Percentiles rank a stretch among this genome's conserved stretches.
phyloP scores from a whole-genome alignment of 2,888 invertebrate genomes.

The Prosapia bicincta region DNA sequence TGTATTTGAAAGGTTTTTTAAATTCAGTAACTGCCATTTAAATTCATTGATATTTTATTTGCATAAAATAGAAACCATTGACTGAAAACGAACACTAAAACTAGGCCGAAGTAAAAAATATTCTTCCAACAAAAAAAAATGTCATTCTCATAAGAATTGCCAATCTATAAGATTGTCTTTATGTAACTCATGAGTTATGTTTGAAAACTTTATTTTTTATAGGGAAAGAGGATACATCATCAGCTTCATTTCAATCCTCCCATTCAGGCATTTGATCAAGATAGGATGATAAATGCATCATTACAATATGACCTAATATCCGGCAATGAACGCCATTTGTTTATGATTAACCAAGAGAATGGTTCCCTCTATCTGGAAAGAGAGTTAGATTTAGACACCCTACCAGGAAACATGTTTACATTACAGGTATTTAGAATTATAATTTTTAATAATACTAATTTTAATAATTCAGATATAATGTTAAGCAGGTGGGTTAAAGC shows the following conservation, averaged over 20 bases:
- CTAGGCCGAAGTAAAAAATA: no score
- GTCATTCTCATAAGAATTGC: no score
- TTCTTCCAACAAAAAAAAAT: no score
- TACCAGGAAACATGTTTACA: slow-evolving; percentile 75
- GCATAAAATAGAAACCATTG: no score
- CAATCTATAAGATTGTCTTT: no score
- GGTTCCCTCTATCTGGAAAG: slow-evolving; percentile 73
- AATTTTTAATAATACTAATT: background rate
- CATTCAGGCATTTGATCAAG: slow-evolving; percentile 77
- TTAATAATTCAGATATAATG: no score
- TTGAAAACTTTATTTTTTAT: slow-evolving; percentile 40
- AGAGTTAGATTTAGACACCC: slow-evolving; percentile 74
- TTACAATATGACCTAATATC: slow-evolving; percentile 75
- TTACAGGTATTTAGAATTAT: slow-evolving; percentile 52
- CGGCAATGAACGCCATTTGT: slow-evolving; percentile 74
- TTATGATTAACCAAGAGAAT: slow-evolving; percentile 68
- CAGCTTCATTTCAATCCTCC: slow-evolving; percentile 66
- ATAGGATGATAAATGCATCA: slow-evolving; percentile 67
- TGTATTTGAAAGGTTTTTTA: no score
- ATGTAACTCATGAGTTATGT: background rate
- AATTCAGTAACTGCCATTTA: no score
- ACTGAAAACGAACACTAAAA: no score
- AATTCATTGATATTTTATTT: no score
- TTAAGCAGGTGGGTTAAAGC: no score
- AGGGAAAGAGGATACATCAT: slow-evolving; percentile 70